Evolutionary conservation across 1,140 invertebrate species (phyloP).

Genomic region (Dreissena polymorpha): DNA sequence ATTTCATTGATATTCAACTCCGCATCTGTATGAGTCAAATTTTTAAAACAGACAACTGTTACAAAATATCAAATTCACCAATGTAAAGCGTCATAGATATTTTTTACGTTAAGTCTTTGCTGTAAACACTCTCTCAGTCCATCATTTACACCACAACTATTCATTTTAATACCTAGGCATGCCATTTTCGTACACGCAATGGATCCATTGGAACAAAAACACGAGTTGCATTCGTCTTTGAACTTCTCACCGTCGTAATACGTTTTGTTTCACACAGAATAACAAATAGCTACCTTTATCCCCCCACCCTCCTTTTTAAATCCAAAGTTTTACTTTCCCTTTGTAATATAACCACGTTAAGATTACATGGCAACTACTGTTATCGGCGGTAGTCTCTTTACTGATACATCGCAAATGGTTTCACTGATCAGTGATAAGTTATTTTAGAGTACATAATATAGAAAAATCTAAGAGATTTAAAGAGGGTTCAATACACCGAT

Average conservation of each 20-base stretch:
- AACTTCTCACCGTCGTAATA: neutral
- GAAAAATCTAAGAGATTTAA: too few species aligned
- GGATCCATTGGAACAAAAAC: neutral
- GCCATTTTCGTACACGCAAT: slow-evolving; percentile 1
- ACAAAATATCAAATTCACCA: neutral
- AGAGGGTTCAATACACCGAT: too few species aligned
- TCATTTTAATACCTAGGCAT: neutral
- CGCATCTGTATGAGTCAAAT: neutral
- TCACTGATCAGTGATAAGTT: too few species aligned
- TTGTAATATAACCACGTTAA: too few species aligned
- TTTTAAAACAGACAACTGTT: neutral
- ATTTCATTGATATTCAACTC: neutral
- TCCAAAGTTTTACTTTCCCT: neutral
- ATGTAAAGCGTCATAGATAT: neutral
- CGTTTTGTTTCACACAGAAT: neutral
- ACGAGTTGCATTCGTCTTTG: neutral
- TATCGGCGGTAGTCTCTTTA: neutral
- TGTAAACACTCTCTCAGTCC: neutral
- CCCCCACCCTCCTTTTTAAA: neutral
- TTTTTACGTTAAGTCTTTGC: neutral
- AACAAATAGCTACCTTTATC: too few species aligned
- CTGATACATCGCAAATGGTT: neutral
- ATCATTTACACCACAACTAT: neutral
- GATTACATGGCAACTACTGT: neutral
- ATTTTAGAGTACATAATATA: too few species aligned